Evolutionary conservation across 2,888 invertebrate species (phyloP).

Genomic region (Teleiodes luculella): DNA sequence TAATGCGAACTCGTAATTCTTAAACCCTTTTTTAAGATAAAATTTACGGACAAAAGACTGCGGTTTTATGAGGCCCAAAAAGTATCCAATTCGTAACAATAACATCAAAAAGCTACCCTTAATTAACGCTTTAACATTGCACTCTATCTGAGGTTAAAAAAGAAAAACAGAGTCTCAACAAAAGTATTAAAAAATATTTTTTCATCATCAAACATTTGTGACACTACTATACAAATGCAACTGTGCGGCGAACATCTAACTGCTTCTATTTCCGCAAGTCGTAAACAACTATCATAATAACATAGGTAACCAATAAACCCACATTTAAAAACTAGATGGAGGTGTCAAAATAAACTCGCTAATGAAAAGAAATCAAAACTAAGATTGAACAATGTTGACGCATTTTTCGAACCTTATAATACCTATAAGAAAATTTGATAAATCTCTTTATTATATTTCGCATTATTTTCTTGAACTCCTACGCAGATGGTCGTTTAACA

Average conservation of each 20-base stretch:
- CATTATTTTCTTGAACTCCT: background rate
- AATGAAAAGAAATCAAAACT: no score
- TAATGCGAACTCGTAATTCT: constrained; percentile 2
- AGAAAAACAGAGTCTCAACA: background rate
- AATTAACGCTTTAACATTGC: constrained; percentile 52
- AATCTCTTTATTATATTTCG: background rate
- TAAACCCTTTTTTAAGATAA: constrained; percentile 2
- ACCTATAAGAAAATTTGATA: background rate
- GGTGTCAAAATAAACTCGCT: no score
- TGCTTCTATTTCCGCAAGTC: no score
- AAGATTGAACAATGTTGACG: no score
- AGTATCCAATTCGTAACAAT: constrained; percentile 12
- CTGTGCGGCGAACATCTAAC: no score
- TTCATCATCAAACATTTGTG: no score
- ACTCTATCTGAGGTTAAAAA: constrained; percentile 27
- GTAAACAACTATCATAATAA: no score
- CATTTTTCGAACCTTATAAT: no score
- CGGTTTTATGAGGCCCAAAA: constrained; percentile 5
- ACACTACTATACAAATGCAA: no score
- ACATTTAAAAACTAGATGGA: no score
- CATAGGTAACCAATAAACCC: no score
- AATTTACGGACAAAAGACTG: background rate
- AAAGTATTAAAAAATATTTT: background rate
- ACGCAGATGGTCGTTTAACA: background rate
- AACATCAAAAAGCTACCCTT: constrained; percentile 38